Base-by-base conservation (phyloP, 2,888 invertebrate species). In the Micoletzkya japonica region DNA sequence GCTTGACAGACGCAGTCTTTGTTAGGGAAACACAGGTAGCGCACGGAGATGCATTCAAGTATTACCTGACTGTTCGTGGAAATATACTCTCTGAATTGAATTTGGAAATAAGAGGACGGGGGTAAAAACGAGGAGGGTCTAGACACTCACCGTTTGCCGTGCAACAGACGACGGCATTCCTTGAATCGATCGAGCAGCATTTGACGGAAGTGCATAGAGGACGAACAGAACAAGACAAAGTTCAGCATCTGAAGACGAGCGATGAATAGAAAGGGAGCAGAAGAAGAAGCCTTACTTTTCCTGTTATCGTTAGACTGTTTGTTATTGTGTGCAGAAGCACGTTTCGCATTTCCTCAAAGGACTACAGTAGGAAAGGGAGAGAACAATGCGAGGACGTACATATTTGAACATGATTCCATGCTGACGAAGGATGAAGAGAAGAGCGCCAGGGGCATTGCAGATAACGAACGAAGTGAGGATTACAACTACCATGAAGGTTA, bases 191-290 rank as follows among this genome's bases (percentile, higher is more conserved):
- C 72, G 37, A 73, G 72, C 26, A 79, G 73, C 64, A 77, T 74
- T 3, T 74, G 73, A 20, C 79, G 77, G 70, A 79, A 79, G 58
- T 77, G 77, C 34, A 75, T 73, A n/a, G 79, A 79, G 0, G 77
- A 77, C 17, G 76, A 75, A 61, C 77, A 79, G 71, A 79, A 79
- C 36, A 79, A 74, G 14, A 79, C 72, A 64, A 79, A 79, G 71
- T 79, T 79, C 49, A 79, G 76, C 52, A 75, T 73, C 74, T 74
- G 52, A 39, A 66, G 17, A 20, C 2, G 6, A 28, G 28, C 7
- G 4, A 20, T 10, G 6, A 52, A 28, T 24, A n/a, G 52, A 7
- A 6, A 7, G 52, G 24, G 52, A 52, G 52, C 24, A 24, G 2
- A 4, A 24, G 7, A 28, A 17, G 50, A 7, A 1, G 14, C 24